phyloP scores from a whole-genome alignment of 2,113 vertebrate species.

The Callorhinus ursinus region DNA sequence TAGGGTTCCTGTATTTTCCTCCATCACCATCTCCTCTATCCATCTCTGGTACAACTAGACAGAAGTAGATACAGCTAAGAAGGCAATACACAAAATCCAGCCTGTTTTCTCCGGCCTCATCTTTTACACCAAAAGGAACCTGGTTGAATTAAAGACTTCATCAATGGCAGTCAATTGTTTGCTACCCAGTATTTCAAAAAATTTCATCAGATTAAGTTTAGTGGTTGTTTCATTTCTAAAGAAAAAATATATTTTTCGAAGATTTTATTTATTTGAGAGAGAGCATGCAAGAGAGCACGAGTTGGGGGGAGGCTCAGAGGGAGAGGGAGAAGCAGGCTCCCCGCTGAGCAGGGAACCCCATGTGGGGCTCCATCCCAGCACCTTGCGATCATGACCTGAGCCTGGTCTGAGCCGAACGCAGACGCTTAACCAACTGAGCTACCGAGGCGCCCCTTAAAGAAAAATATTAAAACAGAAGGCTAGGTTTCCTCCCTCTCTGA shows the following conservation, averaged over 20 bases:
- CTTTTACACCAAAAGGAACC: constrained; percentile 33
- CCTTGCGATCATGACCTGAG: background rate
- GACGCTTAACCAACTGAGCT: background rate
- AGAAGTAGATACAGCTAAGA: background rate
- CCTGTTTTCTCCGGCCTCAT: background rate
- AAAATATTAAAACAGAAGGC: constrained; percentile 28
- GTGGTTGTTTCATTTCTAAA: background rate
- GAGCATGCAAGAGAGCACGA: background rate
- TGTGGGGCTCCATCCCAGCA: background rate
- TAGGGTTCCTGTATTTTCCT: background rate
- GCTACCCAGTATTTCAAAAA: background rate
- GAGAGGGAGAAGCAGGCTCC: background rate
- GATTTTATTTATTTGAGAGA: background rate
- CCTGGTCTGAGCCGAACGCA: background rate
- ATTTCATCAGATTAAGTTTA: constrained; percentile 7
- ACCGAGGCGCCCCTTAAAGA: background rate
- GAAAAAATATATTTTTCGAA: background rate
- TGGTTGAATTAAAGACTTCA: background rate
- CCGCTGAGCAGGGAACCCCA: background rate
- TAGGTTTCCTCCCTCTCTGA: background rate
- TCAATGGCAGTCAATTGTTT: background rate
- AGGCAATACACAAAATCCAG: constrained; percentile 17
- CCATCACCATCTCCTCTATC: background rate
- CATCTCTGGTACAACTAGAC: background rate
- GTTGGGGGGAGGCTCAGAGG: background rate